phyloP scores from a whole-genome alignment of 2,113 vertebrate genomes.

The Hydrolagus affinis region DNA sequence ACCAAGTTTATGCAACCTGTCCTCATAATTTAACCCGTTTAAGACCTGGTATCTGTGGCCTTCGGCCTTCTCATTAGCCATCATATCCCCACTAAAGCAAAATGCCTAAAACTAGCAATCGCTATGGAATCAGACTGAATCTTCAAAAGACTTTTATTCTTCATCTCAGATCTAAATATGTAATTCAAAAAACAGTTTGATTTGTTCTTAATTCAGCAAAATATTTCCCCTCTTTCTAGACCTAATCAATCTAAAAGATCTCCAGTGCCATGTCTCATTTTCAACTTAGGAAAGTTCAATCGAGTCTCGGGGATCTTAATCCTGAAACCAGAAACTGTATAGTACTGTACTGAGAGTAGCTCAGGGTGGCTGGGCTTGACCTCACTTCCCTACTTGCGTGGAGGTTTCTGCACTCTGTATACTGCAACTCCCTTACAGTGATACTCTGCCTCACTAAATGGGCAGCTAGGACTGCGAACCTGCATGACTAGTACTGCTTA shows the following conservation, averaged over 20 bases:
- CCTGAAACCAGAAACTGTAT: no score
- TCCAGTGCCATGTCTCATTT: neutral
- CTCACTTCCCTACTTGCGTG: neutral
- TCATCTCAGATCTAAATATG: neutral
- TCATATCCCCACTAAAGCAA: no score
- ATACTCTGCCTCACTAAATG: no score
- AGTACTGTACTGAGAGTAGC: no score
- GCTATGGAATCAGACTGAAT: neutral
- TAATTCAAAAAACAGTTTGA: neutral
- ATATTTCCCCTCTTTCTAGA: neutral
- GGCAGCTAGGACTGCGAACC: no score
- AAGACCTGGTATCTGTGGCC: no score
- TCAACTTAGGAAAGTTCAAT: neutral
- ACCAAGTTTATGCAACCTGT: no score
- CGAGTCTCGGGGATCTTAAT: neutral
- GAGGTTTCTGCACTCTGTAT: neutral
- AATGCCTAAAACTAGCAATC: no score
- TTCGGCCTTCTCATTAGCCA: no score
- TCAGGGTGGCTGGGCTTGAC: neutral
- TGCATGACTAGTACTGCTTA: no score
- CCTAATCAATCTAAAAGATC: neutral
- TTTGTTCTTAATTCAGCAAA: neutral
- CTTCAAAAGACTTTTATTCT: neutral
- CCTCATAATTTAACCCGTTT: no score
- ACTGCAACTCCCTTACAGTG: neutral